Conservation (phyloP, 1,140 invertebrate species). For the Bombus waltoni region DNA sequence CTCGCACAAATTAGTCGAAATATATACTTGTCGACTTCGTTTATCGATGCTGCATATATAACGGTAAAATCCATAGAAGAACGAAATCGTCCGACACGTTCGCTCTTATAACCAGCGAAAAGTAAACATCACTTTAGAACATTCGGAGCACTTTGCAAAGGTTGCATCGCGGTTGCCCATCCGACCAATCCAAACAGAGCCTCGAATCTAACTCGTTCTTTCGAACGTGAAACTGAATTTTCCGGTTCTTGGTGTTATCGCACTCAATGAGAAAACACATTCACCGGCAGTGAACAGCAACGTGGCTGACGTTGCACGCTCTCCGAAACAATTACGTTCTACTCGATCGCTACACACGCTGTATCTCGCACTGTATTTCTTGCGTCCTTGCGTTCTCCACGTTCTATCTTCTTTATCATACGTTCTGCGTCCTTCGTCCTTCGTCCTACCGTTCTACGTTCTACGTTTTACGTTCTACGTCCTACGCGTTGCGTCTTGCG, state of each 20-base stretch:
- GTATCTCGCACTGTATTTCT: neutral
- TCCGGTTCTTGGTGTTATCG: neutral
- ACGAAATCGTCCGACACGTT: too few relatives aligned
- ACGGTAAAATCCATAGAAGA: too few relatives aligned
- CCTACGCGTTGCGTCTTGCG: neutral
- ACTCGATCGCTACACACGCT: neutral
- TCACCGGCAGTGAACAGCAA: neutral
- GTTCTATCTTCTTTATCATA: constrained; percentile 6
- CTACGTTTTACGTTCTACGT: neutral
- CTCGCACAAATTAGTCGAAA: too few relatives aligned
- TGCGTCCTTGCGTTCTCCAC: constrained; percentile 10
- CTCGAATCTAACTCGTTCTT: neutral
- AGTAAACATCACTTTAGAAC: too few relatives aligned
- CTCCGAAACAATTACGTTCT: neutral
- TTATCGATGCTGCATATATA: too few relatives aligned
- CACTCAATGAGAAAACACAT: neutral
- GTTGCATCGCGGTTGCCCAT: too few relatives aligned
- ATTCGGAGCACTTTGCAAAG: neutral
- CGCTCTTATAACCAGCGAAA: too few relatives aligned
- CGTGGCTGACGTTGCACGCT: neutral
- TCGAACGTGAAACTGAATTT: neutral
- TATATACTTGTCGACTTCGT: too few relatives aligned
- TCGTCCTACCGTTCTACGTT: neutral
- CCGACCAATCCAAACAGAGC: neutral
- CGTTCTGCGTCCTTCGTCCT: neutral